phyloP scores from a whole-genome alignment of 2,797 vertebrate genomes.

The Ispidina picta region DNA sequence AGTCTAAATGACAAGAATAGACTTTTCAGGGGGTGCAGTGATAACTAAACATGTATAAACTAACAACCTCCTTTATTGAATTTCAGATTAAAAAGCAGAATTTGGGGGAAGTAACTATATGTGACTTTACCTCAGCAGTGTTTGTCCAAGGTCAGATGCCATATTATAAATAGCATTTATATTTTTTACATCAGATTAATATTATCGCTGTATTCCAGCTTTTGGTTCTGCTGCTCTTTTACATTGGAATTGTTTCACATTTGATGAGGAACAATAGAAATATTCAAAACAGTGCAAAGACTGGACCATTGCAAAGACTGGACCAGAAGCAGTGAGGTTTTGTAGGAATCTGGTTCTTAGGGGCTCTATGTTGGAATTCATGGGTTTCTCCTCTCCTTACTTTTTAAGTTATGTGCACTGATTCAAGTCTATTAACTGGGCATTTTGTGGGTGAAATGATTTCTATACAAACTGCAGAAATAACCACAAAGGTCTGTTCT shows the following conservation, averaged over 20 bases:
- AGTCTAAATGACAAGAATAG: neutral
- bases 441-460: slow-evolving; percentile 5
- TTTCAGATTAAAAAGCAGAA: neutral
- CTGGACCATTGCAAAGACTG: neutral
- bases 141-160: neutral
- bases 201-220: neutral
- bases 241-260: neutral
- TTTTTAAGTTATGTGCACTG: neutral
- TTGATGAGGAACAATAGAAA: neutral
- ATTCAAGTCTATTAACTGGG: neutral
- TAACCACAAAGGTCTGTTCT: neutral
- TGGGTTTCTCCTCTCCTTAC: neutral
- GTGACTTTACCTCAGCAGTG: neutral
- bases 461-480: neutral
- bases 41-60: neutral
- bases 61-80: neutral
- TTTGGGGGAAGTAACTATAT: neutral
- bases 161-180: neutral
- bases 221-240: neutral
- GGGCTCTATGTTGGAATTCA: accelerated
- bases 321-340: neutral
- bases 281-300: neutral
- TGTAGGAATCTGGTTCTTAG: neutral
- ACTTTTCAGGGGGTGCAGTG: neutral
- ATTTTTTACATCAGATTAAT: neutral